Evolutionary conservation across 2,888 invertebrate genomes (phyloP).

Genomic region (Agonopterix heracliana): DNA sequence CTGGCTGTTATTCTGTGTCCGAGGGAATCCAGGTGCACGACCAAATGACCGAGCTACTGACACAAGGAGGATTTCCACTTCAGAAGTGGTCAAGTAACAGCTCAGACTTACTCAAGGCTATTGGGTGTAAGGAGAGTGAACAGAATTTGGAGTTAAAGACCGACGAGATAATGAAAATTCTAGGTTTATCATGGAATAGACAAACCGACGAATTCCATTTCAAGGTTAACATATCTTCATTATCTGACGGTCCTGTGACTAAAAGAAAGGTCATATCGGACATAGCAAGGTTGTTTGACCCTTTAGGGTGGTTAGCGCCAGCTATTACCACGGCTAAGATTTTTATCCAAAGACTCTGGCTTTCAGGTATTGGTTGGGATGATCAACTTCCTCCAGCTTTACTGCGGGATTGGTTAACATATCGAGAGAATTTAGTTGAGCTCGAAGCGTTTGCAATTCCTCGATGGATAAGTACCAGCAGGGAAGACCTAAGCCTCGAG

Average conservation of each 20-base stretch:
- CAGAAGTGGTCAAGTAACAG: slow-evolving; percentile 10
- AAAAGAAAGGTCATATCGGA: slow-evolving; percentile 13
- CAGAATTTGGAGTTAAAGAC: slow-evolving; percentile 10
- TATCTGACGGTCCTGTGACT: slow-evolving; percentile 2
- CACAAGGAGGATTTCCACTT: slow-evolving; percentile 1
- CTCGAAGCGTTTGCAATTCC: background rate
- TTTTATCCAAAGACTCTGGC: slow-evolving; percentile 21
- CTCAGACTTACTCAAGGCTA: background rate
- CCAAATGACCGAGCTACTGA: background rate
- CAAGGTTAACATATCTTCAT: background rate
- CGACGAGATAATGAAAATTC: slow-evolving; percentile 16
- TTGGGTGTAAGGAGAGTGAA: background rate
- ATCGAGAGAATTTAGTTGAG: slow-evolving; percentile 6
- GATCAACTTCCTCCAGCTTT: slow-evolving; percentile 12
- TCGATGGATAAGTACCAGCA: background rate
- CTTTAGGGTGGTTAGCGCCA: slow-evolving; percentile 16
- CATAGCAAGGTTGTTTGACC: slow-evolving; percentile 14
- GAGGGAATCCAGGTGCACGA: background rate
- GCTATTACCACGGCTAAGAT: slow-evolving; percentile 10
- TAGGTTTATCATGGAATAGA: slow-evolving; percentile 21
- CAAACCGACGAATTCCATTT: slow-evolving; percentile 9
- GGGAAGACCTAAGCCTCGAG: background rate
- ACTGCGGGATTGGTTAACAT: slow-evolving; percentile 11
- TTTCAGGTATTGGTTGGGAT: slow-evolving; percentile 17
- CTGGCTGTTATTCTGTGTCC: slow-evolving; percentile 6